Evolutionary conservation across 2,113 vertebrate genomes (phyloP), one percentile per base, ranked within the genome.

Genomic region (Eretmochelys imbricata): DNA sequence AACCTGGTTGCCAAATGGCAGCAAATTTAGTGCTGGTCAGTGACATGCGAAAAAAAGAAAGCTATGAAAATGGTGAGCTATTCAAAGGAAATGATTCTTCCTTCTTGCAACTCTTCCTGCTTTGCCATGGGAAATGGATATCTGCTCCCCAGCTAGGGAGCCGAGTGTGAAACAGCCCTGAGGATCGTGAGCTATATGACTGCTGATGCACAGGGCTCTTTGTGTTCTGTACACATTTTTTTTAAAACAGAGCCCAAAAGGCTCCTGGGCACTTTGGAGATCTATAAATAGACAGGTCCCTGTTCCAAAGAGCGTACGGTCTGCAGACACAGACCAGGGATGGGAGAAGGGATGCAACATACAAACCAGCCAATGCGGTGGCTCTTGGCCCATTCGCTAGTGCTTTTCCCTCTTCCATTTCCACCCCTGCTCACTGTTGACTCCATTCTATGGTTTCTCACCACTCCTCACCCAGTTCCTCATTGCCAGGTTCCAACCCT

Each of bases 181-280:
- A n/a, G 35, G 35, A 20, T n/a, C 35, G 62, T 69, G 16, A n/a
- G 35, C 31, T 59, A 12, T 59, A 11, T 59, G 57, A 59, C 31
- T 69, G 65, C 17, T 46, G 38, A 46, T 11, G 22, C n/a, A 46
- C 46, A 1, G 81, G 11, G 91, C 91, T 91, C 87, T 92, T 94
- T 96, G 93, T 72, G 72, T 85, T 94, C 90, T 87, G 11, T 89
- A 87, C 0, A 7, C 84, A 2, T 95, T 92, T 86, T 93, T 93
- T 94, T 46, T 6, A 17, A 96, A 96, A 88, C 84, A 93, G 59
- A 93, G 57, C 80, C 94, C 96, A 57, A 96, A 96, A 95, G 93
- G 38, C 2, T 95, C 96, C 95, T 85, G 90, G 92, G 89, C 94
- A 96, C 89, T 97, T 96, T 95, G 92, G 93, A 92, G 90, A 53